A percentile compares a stretch with the other conserved stretches of the same genome.
Evolutionary conservation across 2,113 vertebrate genomes (phyloP).

Genomic region (Bambusicola thoracicus): DNA sequence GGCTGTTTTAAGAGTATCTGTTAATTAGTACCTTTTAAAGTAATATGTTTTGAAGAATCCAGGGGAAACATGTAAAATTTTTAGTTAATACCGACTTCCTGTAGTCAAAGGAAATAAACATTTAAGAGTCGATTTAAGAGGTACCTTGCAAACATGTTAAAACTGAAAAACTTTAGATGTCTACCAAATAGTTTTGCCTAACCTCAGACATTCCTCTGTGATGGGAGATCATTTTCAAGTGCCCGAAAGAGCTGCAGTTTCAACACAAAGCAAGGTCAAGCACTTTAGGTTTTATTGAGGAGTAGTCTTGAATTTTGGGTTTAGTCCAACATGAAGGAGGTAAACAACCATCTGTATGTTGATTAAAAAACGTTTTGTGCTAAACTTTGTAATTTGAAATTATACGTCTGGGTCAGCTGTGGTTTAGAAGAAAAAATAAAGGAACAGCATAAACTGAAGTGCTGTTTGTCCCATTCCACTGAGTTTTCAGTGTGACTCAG

Average conservation of each 20-base stretch:
- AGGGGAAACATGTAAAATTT: background rate
- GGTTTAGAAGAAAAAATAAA: background rate
- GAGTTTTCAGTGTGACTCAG: background rate
- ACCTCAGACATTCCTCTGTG: background rate
- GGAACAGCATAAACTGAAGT: background rate
- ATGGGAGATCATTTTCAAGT: background rate
- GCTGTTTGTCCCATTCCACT: background rate
- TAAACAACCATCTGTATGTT: background rate
- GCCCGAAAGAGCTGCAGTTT: background rate
- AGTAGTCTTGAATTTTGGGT: background rate
- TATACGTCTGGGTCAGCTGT: background rate
- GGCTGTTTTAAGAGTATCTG: background rate
- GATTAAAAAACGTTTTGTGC: background rate
- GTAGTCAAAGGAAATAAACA: conserved; percentile 1
- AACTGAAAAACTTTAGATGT: background rate
- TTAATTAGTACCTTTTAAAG: background rate
- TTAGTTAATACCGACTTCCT: background rate
- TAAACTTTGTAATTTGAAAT: background rate
- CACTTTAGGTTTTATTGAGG: background rate
- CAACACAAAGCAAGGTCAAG: background rate
- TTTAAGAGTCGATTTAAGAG: background rate
- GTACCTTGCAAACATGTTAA: background rate
- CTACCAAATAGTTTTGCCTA: background rate
- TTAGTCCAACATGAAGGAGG: background rate
- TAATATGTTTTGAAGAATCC: background rate